Evolutionary conservation across 2,888 invertebrate species (phyloP), one percentile per base, ranked within the genome.

Genomic region (Cerastis leucographa): DNA sequence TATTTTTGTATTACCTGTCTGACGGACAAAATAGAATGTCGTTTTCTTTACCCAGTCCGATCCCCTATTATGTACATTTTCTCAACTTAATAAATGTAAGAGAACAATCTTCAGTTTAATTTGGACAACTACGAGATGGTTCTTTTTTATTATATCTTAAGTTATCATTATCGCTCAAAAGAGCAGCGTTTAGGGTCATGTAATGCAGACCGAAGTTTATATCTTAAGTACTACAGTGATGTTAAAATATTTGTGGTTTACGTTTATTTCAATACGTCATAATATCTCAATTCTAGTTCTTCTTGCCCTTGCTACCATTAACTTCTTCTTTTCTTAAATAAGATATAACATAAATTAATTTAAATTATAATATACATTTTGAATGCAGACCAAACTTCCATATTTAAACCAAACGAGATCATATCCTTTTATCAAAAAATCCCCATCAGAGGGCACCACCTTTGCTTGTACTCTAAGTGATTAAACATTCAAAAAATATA

Each of bases 61-160:
- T n/a, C n/a, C n/a, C n/a, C n/a, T n/a, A n/a, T 44, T 35, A 79
- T 80, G 75, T 64, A 79, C 56, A 56, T 64, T 54, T 62, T 72
- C 9, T 4, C 12, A 56, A n/a, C 65, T 9, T 17, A 12, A 29
- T 17, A 35, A 44, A 59, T 0, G 2, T 61, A 35, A n/a, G 22
- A 35, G 3, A 25, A 51, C n/a, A 17, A 42, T 64, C 17, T 40
- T 25, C 9, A 3, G 17, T 64, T 1, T 42, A 62, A 29, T 77
- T 61, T 70, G 40, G 61, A 76, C 77, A 44, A 14, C n/a, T 22
- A 7, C 2, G 29, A 7, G 14, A 46, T 25, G 3, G 8, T 17
- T 0, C n/a, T 29, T n/a, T 44, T 69, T 69, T 14, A 22, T 46
- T 17, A 29, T 54, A 12, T 65, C 17, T 35, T 12, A 49, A 42